These are phyloP conservation scores for Penaeus chinensis DNA, from an alignment of 1,140 invertebrate genomes.

Conservation along the genomic window DNA sequence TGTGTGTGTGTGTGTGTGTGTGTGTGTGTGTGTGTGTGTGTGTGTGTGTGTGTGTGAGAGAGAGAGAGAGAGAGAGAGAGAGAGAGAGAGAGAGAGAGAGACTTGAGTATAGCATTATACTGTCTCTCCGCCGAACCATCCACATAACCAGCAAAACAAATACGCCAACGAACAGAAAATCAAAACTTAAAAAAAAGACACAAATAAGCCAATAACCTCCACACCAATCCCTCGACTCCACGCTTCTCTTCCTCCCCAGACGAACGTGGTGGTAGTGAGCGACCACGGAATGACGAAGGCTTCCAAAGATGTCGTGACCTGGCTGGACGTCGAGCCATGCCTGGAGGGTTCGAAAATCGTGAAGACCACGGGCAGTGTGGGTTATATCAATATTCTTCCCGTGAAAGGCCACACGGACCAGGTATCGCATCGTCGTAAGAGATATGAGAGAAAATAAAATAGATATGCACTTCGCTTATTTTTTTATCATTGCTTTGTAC, in stretches of 20 bases:
- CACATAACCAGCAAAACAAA: too few relatives aligned
- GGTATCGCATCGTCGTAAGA: not conserved
- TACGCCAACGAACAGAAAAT: too few relatives aligned
- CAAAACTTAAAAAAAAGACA: too few relatives aligned
- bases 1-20: too few relatives aligned
- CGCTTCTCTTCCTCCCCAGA: not conserved
- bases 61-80: too few relatives aligned
- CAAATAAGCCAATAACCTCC: not conserved
- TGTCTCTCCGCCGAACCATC: too few relatives aligned
- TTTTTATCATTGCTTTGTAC: too few relatives aligned
- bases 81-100: too few relatives aligned
- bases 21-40: not conserved
- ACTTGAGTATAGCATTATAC: too few relatives aligned
- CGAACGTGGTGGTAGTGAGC: slow-evolving; percentile 35
- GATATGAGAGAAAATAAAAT: too few relatives aligned
- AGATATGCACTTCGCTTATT: too few relatives aligned
- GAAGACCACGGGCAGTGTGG: not conserved
- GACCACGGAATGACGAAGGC: slow-evolving; percentile 30
- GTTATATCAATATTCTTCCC: slow-evolving; percentile 9
- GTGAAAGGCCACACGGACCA: not conserved
- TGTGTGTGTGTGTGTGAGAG: not conserved
- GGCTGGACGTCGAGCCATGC: slow-evolving; percentile 11
- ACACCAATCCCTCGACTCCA: not conserved
- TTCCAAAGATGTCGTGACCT: not conserved
- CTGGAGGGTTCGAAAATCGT: not conserved